Conservation (phyloP, 2,113 vertebrate genomes). For the Microcebus jonahi region DNA sequence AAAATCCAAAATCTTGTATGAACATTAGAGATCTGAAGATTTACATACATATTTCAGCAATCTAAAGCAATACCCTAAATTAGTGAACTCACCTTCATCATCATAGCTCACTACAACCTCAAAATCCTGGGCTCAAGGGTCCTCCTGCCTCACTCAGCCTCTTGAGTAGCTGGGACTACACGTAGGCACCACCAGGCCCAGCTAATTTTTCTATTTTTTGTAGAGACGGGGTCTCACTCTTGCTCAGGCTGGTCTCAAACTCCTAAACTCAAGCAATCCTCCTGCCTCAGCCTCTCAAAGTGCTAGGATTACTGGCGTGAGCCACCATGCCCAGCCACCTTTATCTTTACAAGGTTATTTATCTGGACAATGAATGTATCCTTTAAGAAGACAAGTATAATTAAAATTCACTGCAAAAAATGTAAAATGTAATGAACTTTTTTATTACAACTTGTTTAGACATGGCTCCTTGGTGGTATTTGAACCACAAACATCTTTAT, state of each 20-base stretch:
- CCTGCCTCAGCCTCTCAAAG: too few species aligned
- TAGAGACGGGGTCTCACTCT: too few species aligned
- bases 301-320: too few species aligned
- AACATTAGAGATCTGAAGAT: constrained; percentile 10
- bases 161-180: too few species aligned
- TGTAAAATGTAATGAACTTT: background rate
- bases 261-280: too few species aligned
- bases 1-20: constrained; percentile 31
- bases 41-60: background rate
- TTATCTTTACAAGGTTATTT: background rate
- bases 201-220: too few species aligned
- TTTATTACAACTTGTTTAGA: background rate
- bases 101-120: too few species aligned
- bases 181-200: too few species aligned
- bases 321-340: background rate
- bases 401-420: background rate
- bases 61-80: constrained; percentile 26
- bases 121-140: too few species aligned
- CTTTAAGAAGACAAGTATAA: background rate
- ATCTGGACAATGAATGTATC: background rate
- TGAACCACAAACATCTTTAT: background rate
- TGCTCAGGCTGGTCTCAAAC: too few species aligned
- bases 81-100: background rate
- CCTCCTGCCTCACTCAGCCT: too few species aligned
- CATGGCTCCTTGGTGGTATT: background rate